Evolutionary conservation across 2,113 vertebrate species (phyloP).

Genomic region (Phocoena phocoena): DNA sequence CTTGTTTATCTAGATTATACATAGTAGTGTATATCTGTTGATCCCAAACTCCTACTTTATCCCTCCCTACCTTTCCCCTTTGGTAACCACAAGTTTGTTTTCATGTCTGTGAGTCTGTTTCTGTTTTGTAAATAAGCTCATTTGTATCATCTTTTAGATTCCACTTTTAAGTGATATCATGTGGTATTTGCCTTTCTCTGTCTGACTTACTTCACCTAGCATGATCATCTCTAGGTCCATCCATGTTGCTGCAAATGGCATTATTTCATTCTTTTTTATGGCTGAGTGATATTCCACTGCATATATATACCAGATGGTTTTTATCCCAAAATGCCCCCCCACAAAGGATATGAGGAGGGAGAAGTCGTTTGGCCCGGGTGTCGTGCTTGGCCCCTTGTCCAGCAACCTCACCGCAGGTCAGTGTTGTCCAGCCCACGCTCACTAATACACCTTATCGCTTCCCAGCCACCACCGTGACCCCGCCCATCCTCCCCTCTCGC

Average conservation of each 20-base stretch:
- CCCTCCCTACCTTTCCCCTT: neutral
- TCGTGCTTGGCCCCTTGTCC: accelerated
- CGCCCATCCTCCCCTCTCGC: neutral
- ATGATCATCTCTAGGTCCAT: neutral
- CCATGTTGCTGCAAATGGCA: neutral
- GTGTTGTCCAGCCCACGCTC: neutral
- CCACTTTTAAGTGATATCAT: neutral
- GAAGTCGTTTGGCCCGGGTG: neutral
- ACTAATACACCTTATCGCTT: neutral
- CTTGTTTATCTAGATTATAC: neutral
- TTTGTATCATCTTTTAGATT: neutral
- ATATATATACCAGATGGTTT: neutral
- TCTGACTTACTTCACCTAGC: neutral
- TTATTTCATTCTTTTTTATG: neutral
- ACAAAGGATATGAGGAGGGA: neutral
- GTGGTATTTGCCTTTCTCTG: neutral
- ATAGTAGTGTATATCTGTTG: neutral
- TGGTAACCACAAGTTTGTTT: neutral
- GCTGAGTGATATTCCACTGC: neutral
- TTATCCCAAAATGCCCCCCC: neutral
- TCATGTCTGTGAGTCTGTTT: neutral
- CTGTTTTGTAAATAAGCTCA: neutral
- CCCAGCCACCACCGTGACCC: neutral
- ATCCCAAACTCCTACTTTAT: neutral
- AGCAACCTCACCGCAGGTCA: accelerated